phyloP scores from a whole-genome alignment of 2,113 vertebrate genomes.

The Dicerorhinus sumatrensis region DNA sequence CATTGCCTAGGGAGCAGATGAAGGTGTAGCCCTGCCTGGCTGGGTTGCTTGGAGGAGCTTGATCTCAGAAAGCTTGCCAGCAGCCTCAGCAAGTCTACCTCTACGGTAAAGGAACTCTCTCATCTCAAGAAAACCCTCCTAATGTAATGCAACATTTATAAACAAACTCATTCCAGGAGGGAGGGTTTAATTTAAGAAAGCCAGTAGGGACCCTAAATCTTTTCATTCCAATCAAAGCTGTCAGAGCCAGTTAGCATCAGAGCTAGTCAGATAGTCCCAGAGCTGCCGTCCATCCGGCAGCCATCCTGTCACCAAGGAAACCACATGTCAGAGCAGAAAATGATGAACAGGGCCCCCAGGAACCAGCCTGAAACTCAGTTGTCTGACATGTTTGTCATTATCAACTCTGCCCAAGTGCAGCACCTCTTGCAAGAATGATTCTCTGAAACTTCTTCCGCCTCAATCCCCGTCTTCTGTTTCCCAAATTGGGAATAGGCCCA shows the following conservation, averaged over 20 bases:
- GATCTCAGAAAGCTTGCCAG: background rate
- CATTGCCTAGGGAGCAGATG: background rate
- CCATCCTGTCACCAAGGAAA: slow-evolving; percentile 69
- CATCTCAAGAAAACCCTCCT: background rate
- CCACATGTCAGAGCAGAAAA: background rate
- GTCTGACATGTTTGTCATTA: slow-evolving; percentile 52
- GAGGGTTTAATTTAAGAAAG: slow-evolving; percentile 67
- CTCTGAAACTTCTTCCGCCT: background rate
- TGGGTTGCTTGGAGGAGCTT: background rate
- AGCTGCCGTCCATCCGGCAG: background rate
- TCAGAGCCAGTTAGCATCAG: slow-evolving; percentile 67
- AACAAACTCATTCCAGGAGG: slow-evolving; percentile 46
- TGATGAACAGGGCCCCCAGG: slow-evolving; percentile 30
- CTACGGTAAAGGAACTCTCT: background rate
- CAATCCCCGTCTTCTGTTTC: background rate
- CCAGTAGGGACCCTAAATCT: slow-evolving; percentile 64
- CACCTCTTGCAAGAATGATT: slow-evolving; percentile 40
- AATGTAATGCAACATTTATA: slow-evolving; percentile 35
- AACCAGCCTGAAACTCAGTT: background rate
- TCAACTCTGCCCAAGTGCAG: background rate
- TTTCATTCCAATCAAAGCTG: slow-evolving; percentile 73
- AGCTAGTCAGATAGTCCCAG: slow-evolving; percentile 52
- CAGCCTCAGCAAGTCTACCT: background rate
- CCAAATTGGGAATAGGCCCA: background rate
- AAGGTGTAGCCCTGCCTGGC: background rate